These are phyloP conservation scores for Phylloscopus whistleri DNA, from an alignment of 2,113 vertebrate genomes.

Conservation along the genomic window DNA sequence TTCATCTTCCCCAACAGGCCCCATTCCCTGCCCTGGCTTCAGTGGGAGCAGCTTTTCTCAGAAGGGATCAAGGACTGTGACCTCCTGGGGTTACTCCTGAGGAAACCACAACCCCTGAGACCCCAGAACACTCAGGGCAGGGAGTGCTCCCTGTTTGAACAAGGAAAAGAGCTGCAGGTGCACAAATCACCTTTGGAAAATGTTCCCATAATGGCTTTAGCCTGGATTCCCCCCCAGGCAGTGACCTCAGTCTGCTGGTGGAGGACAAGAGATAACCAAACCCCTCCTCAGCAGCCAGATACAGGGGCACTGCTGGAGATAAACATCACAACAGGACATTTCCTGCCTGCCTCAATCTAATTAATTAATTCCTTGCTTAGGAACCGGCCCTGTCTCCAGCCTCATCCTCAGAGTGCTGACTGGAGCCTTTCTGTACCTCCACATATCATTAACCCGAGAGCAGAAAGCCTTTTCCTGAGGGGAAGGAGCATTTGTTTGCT, in stretches of 20 bases:
- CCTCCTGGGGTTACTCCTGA: not conserved
- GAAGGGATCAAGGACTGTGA: not conserved
- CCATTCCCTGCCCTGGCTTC: not conserved
- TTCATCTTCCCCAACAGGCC: too few relatives aligned
- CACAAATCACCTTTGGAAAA: not conserved
- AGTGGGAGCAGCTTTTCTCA: not conserved
- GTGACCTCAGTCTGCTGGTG: not conserved
- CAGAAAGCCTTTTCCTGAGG: not conserved
- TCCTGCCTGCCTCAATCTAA: not conserved
- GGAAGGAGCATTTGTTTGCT: slow-evolving; percentile 26
- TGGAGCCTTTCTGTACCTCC: not conserved
- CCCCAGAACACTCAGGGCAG: not conserved
- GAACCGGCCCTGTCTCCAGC: not conserved
- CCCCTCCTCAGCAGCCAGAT: not conserved
- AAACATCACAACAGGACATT: not conserved
- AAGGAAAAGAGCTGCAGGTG: not conserved
- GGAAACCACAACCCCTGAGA: not conserved
- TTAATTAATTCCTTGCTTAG: not conserved
- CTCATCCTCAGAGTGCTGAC: not conserved
- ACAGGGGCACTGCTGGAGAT: not conserved
- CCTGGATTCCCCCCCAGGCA: not conserved
- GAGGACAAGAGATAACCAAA: not conserved
- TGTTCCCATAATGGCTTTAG: accelerated
- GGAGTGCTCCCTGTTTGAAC: not conserved
- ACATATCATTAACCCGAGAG: not conserved